Base-by-base conservation (phyloP, 2,113 vertebrate species). In the Scolopax mira region DNA sequence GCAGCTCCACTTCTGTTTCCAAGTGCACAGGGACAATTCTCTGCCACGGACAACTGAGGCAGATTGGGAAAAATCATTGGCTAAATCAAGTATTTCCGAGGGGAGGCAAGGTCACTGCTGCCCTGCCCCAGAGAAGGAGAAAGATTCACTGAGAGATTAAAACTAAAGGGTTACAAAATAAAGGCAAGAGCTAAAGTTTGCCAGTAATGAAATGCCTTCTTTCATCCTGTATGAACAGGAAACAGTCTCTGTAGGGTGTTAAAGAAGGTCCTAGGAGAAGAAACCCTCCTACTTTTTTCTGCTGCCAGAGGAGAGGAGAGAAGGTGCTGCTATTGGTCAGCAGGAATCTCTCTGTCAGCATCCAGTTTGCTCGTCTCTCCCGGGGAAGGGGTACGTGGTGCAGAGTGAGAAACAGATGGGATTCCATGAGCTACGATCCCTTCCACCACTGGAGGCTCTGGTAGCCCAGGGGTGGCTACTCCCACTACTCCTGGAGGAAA, bases 341-440 rank as follows among this genome's bases (percentile, higher is more conserved):
- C 98, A 94, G 99, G 98, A 97, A 99, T 98, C 97, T 99, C 99
- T 99, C 99, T 99, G 98, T 99, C 99, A 88, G 98, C 98, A 97
- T 99, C 99, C 61, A 98, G 98, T 98, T 99, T 99, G 89, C 98
- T 98, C 10, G 98, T 98, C 87, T 99, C 98, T 97, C 98, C 98
- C 17, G 99, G 99, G 70, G 99, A 99, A 46, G 99, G 98, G 95
- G 99, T 98, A 85, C 96, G 96, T 2, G 97, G 97, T 79, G 97
- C 94, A 90, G 97, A 93, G 93, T 99, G 99, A 92, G 99, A 98
- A 89, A 99, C 98, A 5, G 99, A 98, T 95, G 99, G 97, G 62
- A 99, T 98, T 46, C 98, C 97, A 61, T 98, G 98, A 87, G 98
- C 86, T 97, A 99, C 98, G 77, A 99, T 98, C 94, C 98, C 98